These are phyloP conservation scores for Trachelipus rathkii DNA, from an alignment of 1,140 invertebrate genomes.

Conservation along the genomic window DNA sequence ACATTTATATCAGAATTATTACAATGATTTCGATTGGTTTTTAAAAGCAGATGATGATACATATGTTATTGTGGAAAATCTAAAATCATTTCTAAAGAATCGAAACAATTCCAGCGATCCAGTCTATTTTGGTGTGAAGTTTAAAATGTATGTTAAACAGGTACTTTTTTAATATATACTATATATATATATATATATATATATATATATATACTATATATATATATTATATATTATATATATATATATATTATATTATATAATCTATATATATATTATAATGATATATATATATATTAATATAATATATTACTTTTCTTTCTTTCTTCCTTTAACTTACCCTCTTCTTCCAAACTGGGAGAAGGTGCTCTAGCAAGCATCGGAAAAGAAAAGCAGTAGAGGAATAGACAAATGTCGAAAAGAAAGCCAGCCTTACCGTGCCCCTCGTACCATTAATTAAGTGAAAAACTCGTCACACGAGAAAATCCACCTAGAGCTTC, in stretches of 20 bases:
- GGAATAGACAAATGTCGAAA: too few relatives aligned
- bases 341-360: too few relatives aligned
- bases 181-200: slow-evolving; percentile 15
- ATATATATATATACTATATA: slow-evolving; percentile 15
- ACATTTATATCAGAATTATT: slow-evolving; percentile 77
- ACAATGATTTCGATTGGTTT: slow-evolving; percentile 84
- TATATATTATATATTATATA: slow-evolving; percentile 15
- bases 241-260: slow-evolving; percentile 10
- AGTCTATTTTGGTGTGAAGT: slow-evolving; percentile 83
- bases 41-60: slow-evolving; percentile 93
- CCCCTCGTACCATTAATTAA: too few relatives aligned
- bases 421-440: too few relatives aligned
- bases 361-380: too few relatives aligned
- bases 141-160: slow-evolving; percentile 61
- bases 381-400: too few relatives aligned
- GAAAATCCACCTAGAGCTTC: too few relatives aligned
- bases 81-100: slow-evolving; percentile 76
- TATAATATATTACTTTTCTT: neutral
- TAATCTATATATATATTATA: too few relatives aligned
- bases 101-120: slow-evolving; percentile 63
- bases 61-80: slow-evolving; percentile 85
- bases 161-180: slow-evolving; percentile 14
- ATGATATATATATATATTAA: neutral
- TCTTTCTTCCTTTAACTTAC: too few relatives aligned
- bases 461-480: too few relatives aligned